These are phyloP conservation scores for Drosophila rufa DNA, from an alignment of 1,140 invertebrate species.

Conservation along the genomic window DNA sequence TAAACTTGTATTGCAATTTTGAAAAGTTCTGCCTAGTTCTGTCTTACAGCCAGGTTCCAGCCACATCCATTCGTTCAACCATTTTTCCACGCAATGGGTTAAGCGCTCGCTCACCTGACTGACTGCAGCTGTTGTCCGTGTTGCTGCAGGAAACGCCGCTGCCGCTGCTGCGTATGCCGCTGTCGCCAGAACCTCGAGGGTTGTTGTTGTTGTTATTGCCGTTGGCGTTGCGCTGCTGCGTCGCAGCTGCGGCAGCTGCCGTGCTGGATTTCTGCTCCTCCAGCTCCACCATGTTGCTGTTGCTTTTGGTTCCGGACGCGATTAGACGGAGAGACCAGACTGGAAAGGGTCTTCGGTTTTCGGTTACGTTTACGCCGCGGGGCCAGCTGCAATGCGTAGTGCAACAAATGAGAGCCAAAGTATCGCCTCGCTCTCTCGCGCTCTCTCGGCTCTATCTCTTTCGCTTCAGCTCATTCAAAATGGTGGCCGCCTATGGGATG, in stretches of 20 bases:
- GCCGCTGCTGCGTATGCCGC: conserved; percentile 62
- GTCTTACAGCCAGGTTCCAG: neutral
- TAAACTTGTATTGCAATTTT: neutral
- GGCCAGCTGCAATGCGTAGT: conserved; percentile 60
- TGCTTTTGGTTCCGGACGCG: conserved; percentile 12
- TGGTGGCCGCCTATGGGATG: conserved; percentile 69
- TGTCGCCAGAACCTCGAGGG: conserved; percentile 66
- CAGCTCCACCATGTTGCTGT: conserved; percentile 71
- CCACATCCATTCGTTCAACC: neutral
- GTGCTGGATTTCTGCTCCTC: conserved; percentile 68
- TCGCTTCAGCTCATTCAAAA: conserved; percentile 77
- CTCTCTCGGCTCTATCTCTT: conserved; percentile 45
- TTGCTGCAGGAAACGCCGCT: conserved; percentile 74
- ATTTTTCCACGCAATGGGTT: conserved; percentile 10
- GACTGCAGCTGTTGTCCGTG: conserved; percentile 81
- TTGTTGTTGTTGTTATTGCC: conserved; percentile 42
- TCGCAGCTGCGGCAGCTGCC: conserved; percentile 52
- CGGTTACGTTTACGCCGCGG: conserved; percentile 56
- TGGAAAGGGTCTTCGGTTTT: conserved; percentile 46
- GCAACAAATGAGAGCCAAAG: conserved; percentile 59
- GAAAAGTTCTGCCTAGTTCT: neutral
- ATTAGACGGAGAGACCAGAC: conserved; percentile 25
- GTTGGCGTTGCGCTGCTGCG: conserved; percentile 41
- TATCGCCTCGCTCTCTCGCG: conserved; percentile 47
- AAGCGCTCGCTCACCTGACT: conserved; percentile 77